Base-by-base conservation (phyloP, 2,113 vertebrate species). In the Machaerirhynchus nigripectus region DNA sequence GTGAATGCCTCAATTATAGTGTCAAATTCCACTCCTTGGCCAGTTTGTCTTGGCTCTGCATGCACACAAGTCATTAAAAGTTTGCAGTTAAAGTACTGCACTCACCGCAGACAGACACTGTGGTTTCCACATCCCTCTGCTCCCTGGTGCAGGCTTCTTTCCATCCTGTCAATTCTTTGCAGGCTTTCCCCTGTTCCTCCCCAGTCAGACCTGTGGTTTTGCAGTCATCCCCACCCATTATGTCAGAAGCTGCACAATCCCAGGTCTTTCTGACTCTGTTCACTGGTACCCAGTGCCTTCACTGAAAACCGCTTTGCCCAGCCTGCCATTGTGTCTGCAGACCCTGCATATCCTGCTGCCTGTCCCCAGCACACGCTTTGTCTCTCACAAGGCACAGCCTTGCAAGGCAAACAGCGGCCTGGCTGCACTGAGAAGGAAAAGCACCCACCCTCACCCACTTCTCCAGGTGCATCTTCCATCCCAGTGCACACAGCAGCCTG, bases 311-410 rank as follows among this genome's bases (percentile, higher is more conserved):
- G 0, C 47, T 79, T 71, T 79, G 18, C 30, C 75, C n/a, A 68
- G 53, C 47, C 42, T 4, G 0, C 52, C 19, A 1, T 53, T 64
- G 17, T 56, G 49, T 86, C 20, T 69, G 63, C 53, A 44, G 26
- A 37, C 39, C 39, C 56, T 55, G 26, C 50, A 14, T 50, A 3
- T 44, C 24, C 50, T 46, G 28, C 44, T 47, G 16, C 3, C 0
- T 3, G 4, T 69, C 16, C 18, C 22, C 37, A 15, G 33, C 9
- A 12, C 18, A 37, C 0, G 0, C 56, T 35, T 39, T 68, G 23
- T 42, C 39, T 75, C 30, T 53, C 19, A 4, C 23, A 46, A 26
- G 67, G 65, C 56, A 47, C 76, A 55, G 33, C 35, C 49, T 63
- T 46, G 27, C 44, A 76, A 68, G 78, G 26, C 35, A 16, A 77